These are phyloP conservation scores for Drosophila lutescens DNA, from an alignment of 2,888 invertebrate species.

Conservation along the genomic window DNA sequence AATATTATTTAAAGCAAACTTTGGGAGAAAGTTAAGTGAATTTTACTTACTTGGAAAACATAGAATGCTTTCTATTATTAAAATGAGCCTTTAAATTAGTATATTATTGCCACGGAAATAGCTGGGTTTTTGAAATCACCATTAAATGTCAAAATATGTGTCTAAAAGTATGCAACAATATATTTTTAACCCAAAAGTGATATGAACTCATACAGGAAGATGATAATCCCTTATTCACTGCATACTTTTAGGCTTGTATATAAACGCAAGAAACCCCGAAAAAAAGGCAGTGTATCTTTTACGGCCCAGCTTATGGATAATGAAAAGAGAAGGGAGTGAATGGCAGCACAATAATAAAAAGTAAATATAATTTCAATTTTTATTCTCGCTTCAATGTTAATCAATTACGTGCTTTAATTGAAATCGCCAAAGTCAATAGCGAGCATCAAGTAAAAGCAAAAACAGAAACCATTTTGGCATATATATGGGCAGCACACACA, in stretches of 20 bases:
- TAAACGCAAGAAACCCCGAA: not conserved
- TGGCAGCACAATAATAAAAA: slow-evolving; percentile 56
- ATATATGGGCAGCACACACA: slow-evolving; percentile 10
- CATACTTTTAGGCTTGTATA: not conserved
- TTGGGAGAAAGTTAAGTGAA: too few species aligned
- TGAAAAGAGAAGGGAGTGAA: not conserved
- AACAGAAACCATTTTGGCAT: slow-evolving; percentile 20
- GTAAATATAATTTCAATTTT: slow-evolving; percentile 70
- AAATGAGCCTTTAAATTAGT: not conserved
- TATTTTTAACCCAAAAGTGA: too few species aligned
- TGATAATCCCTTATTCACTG: too few species aligned
- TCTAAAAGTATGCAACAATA: too few species aligned
- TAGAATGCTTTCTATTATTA: too few species aligned
- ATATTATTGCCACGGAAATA: too few species aligned
- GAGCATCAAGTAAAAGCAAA: slow-evolving; percentile 38
- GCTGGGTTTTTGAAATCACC: too few species aligned
- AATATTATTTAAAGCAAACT: too few species aligned
- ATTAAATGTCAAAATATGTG: too few species aligned
- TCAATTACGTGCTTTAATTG: slow-evolving; percentile 77
- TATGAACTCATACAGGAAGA: too few species aligned
- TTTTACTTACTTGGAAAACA: too few species aligned
- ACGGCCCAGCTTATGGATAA: not conserved
- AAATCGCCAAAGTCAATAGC: slow-evolving; percentile 71
- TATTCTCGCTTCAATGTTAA: slow-evolving; percentile 62
- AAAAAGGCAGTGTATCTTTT: slow-evolving; percentile 4